Conservation (phyloP, 2,113 vertebrate genomes). For the Aleadryas rufinucha region DNA sequence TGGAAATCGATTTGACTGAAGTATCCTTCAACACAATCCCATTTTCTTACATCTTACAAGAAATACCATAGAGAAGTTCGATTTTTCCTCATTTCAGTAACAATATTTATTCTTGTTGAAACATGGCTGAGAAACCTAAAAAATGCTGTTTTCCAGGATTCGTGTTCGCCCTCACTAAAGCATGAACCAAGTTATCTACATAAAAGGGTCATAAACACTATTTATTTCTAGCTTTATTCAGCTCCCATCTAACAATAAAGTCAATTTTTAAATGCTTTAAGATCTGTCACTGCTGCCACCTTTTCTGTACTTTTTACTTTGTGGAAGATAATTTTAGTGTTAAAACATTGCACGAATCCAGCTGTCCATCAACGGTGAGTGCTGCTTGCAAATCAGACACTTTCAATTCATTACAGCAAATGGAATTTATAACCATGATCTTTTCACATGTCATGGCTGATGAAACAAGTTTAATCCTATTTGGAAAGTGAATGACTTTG, state of each 20-base stretch:
- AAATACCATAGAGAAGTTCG: background rate
- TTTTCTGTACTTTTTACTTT: slow-evolving; percentile 1
- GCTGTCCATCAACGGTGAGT: background rate
- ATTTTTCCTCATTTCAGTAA: background rate
- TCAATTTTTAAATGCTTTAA: background rate
- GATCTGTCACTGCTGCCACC: background rate
- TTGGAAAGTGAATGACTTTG: slow-evolving; percentile 35
- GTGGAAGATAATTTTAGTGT: background rate
- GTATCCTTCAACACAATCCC: background rate
- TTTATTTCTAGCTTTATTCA: background rate
- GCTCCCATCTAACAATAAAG: background rate
- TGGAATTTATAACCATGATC: slow-evolving; percentile 30
- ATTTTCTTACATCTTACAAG: background rate
- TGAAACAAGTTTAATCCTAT: slow-evolving; percentile 53
- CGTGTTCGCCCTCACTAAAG: background rate
- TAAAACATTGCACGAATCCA: slow-evolving; percentile 8
- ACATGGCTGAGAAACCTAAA: background rate
- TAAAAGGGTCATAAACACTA: background rate
- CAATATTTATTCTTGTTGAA: background rate
- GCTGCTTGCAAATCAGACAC: background rate
- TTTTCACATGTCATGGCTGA: slow-evolving; percentile 34
- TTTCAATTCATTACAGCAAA: slow-evolving; percentile 47
- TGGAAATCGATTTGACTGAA: background rate
- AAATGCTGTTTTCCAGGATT: background rate
- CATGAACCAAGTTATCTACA: background rate